Conservation (phyloP, 1,140 invertebrate species). For the Xylocopa sonorina region DNA sequence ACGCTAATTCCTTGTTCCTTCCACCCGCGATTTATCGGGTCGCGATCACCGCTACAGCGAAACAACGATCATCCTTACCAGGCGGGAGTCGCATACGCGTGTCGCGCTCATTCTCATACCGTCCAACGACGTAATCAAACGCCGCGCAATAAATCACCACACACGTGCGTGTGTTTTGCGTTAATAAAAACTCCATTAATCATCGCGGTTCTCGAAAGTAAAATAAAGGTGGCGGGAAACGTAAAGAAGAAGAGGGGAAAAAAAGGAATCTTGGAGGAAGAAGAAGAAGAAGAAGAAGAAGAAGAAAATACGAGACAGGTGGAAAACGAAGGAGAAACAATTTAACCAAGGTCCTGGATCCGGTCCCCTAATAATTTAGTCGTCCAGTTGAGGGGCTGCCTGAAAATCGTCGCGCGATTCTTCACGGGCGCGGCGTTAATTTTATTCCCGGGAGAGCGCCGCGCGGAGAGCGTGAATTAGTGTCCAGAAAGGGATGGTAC, state of each 20-base stretch:
- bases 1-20: not conserved
- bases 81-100: not conserved
- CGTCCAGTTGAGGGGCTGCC: constrained; percentile 47
- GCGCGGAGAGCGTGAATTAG: constrained; percentile 66
- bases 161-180: constrained; percentile 6
- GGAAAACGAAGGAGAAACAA: constrained; percentile 44
- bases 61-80: too few species aligned
- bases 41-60: too few species aligned
- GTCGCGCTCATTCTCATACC: not conserved
- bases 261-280: too few species aligned
- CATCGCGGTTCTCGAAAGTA: constrained; percentile 26
- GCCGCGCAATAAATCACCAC: constrained; percentile 38
- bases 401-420: constrained; percentile 66
- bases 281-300: too few species aligned
- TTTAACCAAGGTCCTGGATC: constrained; percentile 45
- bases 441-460: constrained; percentile 63
- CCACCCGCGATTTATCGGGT: constrained; percentile 5
- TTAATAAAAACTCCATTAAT: constrained; percentile 62
- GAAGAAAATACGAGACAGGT: too few species aligned
- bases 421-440: constrained; percentile 66
- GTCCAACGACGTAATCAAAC: constrained; percentile 42
- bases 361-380: constrained; percentile 61
- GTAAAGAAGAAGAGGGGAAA: too few species aligned
- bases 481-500: constrained; percentile 65
- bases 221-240: constrained; percentile 30